A percentile compares a stretch with the other conserved stretches of the same genome.
These are phyloP conservation scores for Tor tambroides DNA, from an alignment of 2,113 vertebrate species.

Conservation along the genomic window DNA sequence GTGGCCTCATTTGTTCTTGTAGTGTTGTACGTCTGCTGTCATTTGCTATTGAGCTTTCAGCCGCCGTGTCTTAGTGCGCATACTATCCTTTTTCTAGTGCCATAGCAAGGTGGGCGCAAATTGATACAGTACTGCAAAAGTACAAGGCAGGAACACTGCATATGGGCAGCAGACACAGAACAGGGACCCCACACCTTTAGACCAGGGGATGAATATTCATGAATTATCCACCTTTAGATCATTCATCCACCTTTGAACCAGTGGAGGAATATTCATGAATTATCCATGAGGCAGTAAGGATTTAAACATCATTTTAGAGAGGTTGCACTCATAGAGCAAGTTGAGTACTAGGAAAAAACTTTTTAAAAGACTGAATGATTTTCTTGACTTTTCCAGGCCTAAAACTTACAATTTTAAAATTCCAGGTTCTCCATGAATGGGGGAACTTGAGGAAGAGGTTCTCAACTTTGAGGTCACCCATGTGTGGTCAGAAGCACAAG, in stretches of 20 bases:
- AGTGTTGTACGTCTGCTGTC: not conserved
- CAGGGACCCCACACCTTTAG: not conserved
- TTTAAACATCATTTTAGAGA: not conserved
- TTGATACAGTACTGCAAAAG: constrained; percentile 18
- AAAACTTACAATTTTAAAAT: not conserved
- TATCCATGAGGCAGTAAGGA: not conserved
- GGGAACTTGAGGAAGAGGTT: not conserved
- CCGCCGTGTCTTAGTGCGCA: constrained; percentile 50
- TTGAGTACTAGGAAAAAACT: not conserved
- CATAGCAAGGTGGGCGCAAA: constrained; percentile 32
- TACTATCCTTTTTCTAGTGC: constrained; percentile 45
- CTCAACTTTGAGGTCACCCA: not conserved
- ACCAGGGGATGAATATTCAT: not conserved
- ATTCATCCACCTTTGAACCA: too few relatives aligned
- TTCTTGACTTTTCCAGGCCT: not conserved
- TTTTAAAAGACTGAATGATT: not conserved
- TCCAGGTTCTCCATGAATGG: not conserved
- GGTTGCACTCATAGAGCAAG: not conserved
- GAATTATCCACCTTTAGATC: too few relatives aligned
- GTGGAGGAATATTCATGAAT: too few relatives aligned
- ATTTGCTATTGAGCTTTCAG: constrained; percentile 56
- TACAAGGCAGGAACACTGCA: constrained; percentile 4
- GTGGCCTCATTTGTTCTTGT: constrained; percentile 38
- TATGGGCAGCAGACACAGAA: not conserved
- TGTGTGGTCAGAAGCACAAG: not conserved